Evolutionary conservation across 2,797 vertebrate genomes (phyloP).

Genomic region (Danio tinwini): DNA sequence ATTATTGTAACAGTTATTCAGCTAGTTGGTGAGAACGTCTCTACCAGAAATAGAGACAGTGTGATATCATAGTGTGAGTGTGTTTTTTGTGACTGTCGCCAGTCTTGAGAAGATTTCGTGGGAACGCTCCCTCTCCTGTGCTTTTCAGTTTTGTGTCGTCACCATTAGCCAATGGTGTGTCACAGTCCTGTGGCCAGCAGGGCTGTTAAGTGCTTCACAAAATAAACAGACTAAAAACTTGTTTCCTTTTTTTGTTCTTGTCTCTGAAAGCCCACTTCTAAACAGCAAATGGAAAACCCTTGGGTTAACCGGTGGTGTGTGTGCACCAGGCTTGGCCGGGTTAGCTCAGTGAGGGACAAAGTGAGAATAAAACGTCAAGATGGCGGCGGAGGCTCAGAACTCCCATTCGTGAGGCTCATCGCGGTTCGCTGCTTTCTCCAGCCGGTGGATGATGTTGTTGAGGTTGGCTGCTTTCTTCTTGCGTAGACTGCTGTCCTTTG

Average conservation of each 20-base stretch:
- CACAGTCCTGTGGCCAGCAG: conserved; percentile 87
- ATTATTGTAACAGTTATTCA: conserved; percentile 86
- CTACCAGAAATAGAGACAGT: conserved; percentile 81
- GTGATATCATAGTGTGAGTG: conserved; percentile 76
- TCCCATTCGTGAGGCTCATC: conserved; percentile 94
- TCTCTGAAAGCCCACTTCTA: conserved; percentile 40
- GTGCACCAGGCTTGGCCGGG: conserved; percentile 45
- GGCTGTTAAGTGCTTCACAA: conserved; percentile 86
- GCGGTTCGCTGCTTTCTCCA: conserved; percentile 98
- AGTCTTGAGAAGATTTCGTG: conserved; percentile 77
- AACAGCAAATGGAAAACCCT: conserved; percentile 40
- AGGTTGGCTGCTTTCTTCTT: conserved; percentile 99
- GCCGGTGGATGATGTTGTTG: conserved; percentile 99
- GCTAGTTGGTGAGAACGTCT: conserved; percentile 71
- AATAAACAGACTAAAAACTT: conserved; percentile 73
- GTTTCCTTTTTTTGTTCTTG: conserved; percentile 35
- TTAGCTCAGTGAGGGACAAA: conserved; percentile 61
- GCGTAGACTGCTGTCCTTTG: conserved; percentile 95
- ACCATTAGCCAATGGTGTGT: conserved; percentile 87
- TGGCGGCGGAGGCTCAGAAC: conserved; percentile 75
- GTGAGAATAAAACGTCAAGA: conserved; percentile 8
- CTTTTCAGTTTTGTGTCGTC: conserved; percentile 77
- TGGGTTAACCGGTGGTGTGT: conserved; percentile 33
- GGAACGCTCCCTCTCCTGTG: conserved; percentile 81
- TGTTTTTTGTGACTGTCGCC: conserved; percentile 65